Conservation (phyloP, 92 coral and sea anemone species). For the Parazoanthus swiftii region DNA sequence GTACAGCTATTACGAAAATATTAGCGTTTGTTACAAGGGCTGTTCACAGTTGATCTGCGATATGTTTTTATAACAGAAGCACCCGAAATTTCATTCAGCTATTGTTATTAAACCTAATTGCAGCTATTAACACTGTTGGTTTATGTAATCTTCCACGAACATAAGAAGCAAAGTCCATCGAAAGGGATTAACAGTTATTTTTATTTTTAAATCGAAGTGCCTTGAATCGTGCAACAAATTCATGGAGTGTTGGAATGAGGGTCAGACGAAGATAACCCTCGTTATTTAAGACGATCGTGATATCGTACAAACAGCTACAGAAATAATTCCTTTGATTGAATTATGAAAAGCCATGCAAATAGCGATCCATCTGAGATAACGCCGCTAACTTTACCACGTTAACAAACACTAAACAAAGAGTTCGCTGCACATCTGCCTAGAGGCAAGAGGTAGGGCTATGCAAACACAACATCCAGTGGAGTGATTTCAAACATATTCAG, state of each 20-base stretch:
- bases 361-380: slow-evolving; percentile 6
- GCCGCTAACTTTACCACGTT: slow-evolving; percentile 5
- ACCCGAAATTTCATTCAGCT: not conserved
- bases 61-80: not conserved
- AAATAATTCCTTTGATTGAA: not conserved
- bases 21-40: not conserved
- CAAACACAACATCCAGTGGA: not conserved
- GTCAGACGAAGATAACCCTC: not conserved
- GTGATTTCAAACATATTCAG: not conserved
- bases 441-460: not conserved
- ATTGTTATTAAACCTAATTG: slow-evolving; percentile 24
- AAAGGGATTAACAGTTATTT: slow-evolving; percentile 1
- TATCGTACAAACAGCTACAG: not conserved
- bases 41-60: not conserved
- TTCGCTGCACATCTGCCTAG: not conserved
- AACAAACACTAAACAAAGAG: slow-evolving; percentile 11
- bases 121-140: slow-evolving; percentile 22
- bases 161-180: not conserved
- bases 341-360: not conserved
- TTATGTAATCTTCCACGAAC: not conserved
- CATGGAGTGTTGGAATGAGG: not conserved
- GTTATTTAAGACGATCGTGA: not conserved
- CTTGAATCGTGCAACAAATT: not conserved
- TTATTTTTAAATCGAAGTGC: not conserved
- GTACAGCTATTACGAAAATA: not conserved